Evolutionary conservation across 2,888 invertebrate species (phyloP).

Genomic region (Andricus quercusramuli): DNA sequence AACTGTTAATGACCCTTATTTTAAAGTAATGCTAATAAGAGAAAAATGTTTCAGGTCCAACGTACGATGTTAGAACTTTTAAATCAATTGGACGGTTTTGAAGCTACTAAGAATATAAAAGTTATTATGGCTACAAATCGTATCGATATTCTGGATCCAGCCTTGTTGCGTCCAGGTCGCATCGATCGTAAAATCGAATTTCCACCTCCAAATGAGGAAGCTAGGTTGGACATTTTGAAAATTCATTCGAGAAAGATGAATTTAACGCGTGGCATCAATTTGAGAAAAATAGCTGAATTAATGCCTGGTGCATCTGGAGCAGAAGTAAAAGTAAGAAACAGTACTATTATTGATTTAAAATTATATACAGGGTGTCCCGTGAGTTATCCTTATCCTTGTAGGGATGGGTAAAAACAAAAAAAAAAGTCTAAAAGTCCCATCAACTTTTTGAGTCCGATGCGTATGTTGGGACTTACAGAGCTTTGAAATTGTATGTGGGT

Average conservation of each 20-base stretch:
- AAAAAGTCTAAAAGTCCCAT: too few species aligned
- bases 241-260: slow-evolving; percentile 99
- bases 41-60: slow-evolving; percentile 85
- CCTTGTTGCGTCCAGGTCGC: slow-evolving; percentile 96
- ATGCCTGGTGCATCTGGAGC: slow-evolving; percentile 99
- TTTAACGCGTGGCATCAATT: slow-evolving; percentile 97
- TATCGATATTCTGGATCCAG: slow-evolving; percentile 99
- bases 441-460: too few species aligned
- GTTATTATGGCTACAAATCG: slow-evolving; percentile 99
- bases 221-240: slow-evolving; percentile 97
- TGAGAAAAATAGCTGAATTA: slow-evolving; percentile 98
- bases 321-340: slow-evolving; percentile 90
- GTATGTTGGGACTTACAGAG: too few species aligned
- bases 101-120: slow-evolving; percentile 99
- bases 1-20: too few species aligned
- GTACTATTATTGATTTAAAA: not conserved
- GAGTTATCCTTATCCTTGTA: too few species aligned
- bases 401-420: too few species aligned
- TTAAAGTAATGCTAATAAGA: too few species aligned
- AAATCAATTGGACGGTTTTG: slow-evolving; percentile 99
- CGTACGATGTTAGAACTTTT: slow-evolving; percentile 99
- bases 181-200: slow-evolving; percentile 99
- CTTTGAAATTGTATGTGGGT: too few species aligned
- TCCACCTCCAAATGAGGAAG: slow-evolving; percentile 99
- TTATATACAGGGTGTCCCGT: too few species aligned